phyloP scores from a whole-genome alignment of 2,888 invertebrate genomes.

The Eupithecia vulgata region DNA sequence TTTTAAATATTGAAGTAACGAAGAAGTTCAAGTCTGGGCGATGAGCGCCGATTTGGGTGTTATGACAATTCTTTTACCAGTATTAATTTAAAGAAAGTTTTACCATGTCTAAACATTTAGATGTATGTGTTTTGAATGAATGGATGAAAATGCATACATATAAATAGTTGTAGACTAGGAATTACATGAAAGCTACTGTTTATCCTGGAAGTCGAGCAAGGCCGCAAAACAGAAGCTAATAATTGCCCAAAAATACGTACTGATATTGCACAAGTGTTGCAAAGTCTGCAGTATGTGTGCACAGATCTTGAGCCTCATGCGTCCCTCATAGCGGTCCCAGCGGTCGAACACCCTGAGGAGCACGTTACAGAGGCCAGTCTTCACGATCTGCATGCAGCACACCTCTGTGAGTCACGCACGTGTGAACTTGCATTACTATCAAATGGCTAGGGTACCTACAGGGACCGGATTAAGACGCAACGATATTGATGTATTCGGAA shows the following conservation, averaged over 20 bases:
- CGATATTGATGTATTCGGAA: neutral
- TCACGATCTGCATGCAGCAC: constrained; percentile 86
- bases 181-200: neutral
- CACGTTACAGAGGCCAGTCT: constrained; percentile 83
- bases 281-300: constrained; percentile 84
- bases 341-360: constrained; percentile 85
- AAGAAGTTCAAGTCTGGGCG: neutral
- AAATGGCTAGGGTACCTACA: constrained; percentile 8
- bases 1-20: neutral
- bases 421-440: constrained; percentile 56
- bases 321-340: constrained; percentile 86
- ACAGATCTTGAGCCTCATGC: constrained; percentile 85
- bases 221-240: neutral
- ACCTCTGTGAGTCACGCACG: constrained; percentile 83
- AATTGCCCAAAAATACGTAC: constrained; percentile 71
- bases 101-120: neutral
- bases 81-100: neutral
- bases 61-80: neutral
- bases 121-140: neutral
- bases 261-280: constrained; percentile 85
- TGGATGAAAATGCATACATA: neutral
- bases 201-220: neutral
- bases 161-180: neutral
- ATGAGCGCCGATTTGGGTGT: neutral
- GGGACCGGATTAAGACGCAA: neutral